Evolutionary conservation across 2,113 vertebrate genomes (phyloP).

Genomic region (Heterotilapia buettikoferi): DNA sequence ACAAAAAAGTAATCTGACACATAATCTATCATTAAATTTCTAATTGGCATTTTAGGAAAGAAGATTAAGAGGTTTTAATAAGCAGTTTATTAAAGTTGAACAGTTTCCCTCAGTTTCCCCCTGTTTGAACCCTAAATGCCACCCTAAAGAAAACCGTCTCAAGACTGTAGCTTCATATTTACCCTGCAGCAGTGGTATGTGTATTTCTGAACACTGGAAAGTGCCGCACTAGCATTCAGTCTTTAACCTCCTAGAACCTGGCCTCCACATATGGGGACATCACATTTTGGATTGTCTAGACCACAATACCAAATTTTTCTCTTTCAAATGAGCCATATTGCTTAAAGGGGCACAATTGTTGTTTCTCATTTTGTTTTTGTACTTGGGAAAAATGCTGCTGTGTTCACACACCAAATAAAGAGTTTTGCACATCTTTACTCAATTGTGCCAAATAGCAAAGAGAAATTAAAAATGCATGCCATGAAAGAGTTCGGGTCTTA

Average conservation of each 20-base stretch:
- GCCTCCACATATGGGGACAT: neutral
- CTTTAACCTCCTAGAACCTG: neutral
- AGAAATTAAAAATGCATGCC: neutral
- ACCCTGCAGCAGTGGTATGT: neutral
- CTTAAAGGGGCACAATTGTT: fast-evolving
- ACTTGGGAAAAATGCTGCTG: neutral
- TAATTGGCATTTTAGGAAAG: fast-evolving
- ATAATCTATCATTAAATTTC: neutral
- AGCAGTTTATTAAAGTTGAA: fast-evolving
- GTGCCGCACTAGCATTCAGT: neutral
- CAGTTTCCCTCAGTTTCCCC: fast-evolving
- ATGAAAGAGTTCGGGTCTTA: fast-evolving
- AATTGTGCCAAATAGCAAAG: neutral
- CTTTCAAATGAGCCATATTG: neutral
- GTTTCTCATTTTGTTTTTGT: neutral
- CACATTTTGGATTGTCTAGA: neutral
- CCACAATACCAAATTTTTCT: fast-evolving
- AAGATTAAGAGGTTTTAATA: neutral
- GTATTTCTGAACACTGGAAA: neutral
- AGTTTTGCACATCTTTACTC: neutral
- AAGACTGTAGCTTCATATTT: neutral
- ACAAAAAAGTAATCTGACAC: neutral
- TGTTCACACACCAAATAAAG: fast-evolving
- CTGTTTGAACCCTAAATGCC: fast-evolving
- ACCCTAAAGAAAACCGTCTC: fast-evolving